Percentiles rank a stretch among this genome's conserved stretches.
Conservation (phyloP, 2,888 invertebrate genomes). For the Actias luna region DNA sequence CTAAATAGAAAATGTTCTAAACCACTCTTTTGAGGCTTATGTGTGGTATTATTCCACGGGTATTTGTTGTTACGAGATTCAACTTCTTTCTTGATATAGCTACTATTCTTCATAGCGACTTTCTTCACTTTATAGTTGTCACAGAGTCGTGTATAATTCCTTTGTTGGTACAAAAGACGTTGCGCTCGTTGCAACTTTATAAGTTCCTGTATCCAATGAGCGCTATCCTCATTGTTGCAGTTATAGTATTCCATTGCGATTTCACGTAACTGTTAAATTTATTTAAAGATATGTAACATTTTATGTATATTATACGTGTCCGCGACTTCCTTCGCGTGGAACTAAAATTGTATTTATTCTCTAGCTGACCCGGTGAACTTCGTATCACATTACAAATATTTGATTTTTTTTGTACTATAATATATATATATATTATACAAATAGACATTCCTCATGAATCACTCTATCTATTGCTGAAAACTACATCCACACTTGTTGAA, state of each 20-base stretch:
- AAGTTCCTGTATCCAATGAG: constrained; percentile 71
- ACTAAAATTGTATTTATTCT: no score
- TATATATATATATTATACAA: no score
- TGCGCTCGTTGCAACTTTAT: constrained; percentile 68
- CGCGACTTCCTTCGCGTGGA: no score
- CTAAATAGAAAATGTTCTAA: constrained; percentile 61
- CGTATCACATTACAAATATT: no score
- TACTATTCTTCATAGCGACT: constrained; percentile 44
- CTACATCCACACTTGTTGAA: no score
- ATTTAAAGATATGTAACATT: no score
- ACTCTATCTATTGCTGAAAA: no score
- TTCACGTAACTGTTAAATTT: constrained; percentile 83
- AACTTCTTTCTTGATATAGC: constrained; percentile 48
- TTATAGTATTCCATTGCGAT: constrained; percentile 87
- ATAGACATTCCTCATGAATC: no score
- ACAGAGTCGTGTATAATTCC: constrained; percentile 61
- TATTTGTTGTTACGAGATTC: constrained; percentile 68
- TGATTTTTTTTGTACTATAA: no score
- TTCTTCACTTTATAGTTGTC: constrained; percentile 61
- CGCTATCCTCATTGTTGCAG: constrained; percentile 80
- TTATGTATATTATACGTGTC: no score
- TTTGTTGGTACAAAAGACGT: constrained; percentile 66
- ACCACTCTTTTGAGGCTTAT: constrained; percentile 53
- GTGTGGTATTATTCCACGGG: constrained; percentile 66
- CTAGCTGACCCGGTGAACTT: no score